Evolutionary conservation across 2,888 invertebrate genomes (phyloP).

Genomic region (Ennomos erosarius): DNA sequence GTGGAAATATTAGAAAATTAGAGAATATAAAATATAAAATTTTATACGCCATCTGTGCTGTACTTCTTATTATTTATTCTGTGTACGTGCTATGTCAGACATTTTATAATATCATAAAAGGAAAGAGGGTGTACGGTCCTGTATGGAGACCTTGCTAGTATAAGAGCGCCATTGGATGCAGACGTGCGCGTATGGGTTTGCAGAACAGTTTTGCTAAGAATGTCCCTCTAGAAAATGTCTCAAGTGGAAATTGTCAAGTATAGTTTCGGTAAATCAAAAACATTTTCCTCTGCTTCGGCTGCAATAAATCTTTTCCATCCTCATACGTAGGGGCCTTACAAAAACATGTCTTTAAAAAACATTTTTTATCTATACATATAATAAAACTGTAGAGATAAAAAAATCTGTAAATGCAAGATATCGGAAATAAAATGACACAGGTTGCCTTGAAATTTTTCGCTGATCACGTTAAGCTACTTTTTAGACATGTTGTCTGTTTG

Average conservation of each 20-base stretch:
- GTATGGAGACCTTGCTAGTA: slow-evolving; percentile 28
- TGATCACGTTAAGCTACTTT: too few relatives aligned
- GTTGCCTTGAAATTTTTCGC: too few relatives aligned
- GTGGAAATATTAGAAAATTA: slow-evolving; percentile 35
- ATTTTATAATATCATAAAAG: slow-evolving; percentile 33
- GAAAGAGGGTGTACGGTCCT: slow-evolving; percentile 17
- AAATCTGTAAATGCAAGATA: too few relatives aligned
- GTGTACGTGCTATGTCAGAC: slow-evolving; percentile 8
- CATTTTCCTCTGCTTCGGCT: too few relatives aligned
- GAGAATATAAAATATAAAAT: slow-evolving; percentile 20
- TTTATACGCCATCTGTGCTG: slow-evolving; percentile 20
- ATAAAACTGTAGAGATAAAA: too few relatives aligned
- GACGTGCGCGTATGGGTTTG: slow-evolving; percentile 12
- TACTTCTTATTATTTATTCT: slow-evolving; percentile 5
- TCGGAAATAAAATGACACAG: too few relatives aligned
- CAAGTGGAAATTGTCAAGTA: neutral
- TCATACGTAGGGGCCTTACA: too few relatives aligned
- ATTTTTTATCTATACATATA: too few relatives aligned
- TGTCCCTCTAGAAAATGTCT: slow-evolving; percentile 9
- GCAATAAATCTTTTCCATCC: too few relatives aligned
- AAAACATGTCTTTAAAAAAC: too few relatives aligned
- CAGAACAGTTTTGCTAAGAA: slow-evolving; percentile 8
- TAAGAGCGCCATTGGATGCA: slow-evolving; percentile 29
- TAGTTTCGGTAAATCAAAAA: too few relatives aligned
- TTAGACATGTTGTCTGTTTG: too few relatives aligned